phyloP scores from a whole-genome alignment of 2,888 invertebrate genomes.

The Campoplex nolae region DNA sequence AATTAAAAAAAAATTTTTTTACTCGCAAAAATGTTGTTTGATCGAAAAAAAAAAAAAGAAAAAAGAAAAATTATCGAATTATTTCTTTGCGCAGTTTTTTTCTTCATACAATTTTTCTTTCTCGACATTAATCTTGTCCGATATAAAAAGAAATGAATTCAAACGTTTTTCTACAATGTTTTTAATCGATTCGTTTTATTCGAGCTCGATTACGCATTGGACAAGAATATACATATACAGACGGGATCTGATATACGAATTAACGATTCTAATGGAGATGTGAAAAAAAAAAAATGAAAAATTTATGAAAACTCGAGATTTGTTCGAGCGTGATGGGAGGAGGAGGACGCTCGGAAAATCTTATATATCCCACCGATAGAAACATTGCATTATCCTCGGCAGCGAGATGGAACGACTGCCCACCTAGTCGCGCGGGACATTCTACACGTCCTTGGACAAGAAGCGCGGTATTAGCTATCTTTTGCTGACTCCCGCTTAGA shows the following conservation, averaged over 20 bases:
- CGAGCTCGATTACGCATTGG: not conserved
- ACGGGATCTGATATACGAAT: not conserved
- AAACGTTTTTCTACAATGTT: not conserved
- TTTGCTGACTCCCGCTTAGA: slow-evolving; percentile 55
- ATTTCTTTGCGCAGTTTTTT: no score
- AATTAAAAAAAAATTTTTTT: no score
- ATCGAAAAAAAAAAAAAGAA: no score
- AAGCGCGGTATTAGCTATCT: slow-evolving; percentile 35
- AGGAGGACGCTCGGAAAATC: slow-evolving; percentile 67
- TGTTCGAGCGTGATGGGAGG: slow-evolving; percentile 54
- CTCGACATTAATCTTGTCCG: no score
- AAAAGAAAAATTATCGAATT: no score
- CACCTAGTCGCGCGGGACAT: slow-evolving; percentile 58
- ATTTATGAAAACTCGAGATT: slow-evolving; percentile 46
- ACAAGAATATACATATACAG: not conserved
- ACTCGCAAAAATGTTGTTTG: no score
- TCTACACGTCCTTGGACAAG: slow-evolving; percentile 52
- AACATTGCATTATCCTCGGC: slow-evolving; percentile 83
- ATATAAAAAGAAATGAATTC: not conserved
- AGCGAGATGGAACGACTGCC: slow-evolving; percentile 83
- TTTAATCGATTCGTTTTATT: not conserved
- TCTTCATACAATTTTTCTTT: no score
- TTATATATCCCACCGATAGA: slow-evolving; percentile 74
- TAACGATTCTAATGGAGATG: slow-evolving; percentile 7
- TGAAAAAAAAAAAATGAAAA: slow-evolving; percentile 5